Evolutionary conservation across 1,140 invertebrate species (phyloP), one percentile per base, ranked within the genome.

Genomic region (Temnothorax curvispinosus): DNA sequence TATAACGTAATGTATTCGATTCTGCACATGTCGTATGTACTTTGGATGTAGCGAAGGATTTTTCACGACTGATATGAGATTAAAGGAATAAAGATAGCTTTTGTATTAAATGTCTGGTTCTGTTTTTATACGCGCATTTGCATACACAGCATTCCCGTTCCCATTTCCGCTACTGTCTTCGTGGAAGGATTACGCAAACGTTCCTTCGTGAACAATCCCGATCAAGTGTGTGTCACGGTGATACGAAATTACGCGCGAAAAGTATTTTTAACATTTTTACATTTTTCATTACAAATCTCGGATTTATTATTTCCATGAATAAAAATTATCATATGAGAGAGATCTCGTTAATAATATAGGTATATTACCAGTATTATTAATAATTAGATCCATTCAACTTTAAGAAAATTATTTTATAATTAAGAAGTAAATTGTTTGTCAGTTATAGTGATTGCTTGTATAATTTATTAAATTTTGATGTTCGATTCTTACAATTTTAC

Each of bases 1-100:
- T 91, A 91, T 91, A 91, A 91, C 85, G 82, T 90, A 90, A 87
- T 91, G 90, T 91, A 91, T 91, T 86, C 87, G 89, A 91, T 91
- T 91, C 90, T 91, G 90, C 90, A 91, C 90, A 91, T 89, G 90
- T 91, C 90, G 88, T 91, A 91, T 72, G 84, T 91, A 91, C 85
- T 91, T 91, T 91, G 89, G 88, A 91, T 91, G 90, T 91, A 91
- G 90, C 89, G 90, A 91, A 90, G 87, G 90, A 91, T 91, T 91
- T 91, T 91, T 91, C 90, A 91, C 90, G 89, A 91, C 90, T 91
- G 89, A 91, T 91, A 91, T 81, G 89, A 91, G 89, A 91, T 89
- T 89, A 91, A 91, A 91, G 80, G 88, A 91, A 91, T 91, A 91
- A 91, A 91, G 87, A 91, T 91, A 91, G 89, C 89, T 91, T 91